A percentile compares a stretch with the other conserved stretches of the same genome.
Evolutionary conservation across 2,888 invertebrate genomes (phyloP).

Genomic region (Calameuta pallipes): DNA sequence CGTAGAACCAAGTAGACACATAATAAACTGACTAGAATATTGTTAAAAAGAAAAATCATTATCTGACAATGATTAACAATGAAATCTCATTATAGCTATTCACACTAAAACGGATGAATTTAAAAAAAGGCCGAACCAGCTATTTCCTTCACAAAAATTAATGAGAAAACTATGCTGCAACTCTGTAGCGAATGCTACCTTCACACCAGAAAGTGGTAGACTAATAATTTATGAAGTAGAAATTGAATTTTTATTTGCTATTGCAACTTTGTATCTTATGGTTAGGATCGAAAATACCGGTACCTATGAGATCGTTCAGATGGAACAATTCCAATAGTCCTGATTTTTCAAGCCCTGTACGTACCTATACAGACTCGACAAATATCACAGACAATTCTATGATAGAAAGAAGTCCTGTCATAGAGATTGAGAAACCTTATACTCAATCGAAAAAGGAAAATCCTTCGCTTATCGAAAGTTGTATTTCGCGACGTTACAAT

Average conservation of each 20-base stretch:
- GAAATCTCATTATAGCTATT: too few species aligned
- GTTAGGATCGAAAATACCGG: background rate
- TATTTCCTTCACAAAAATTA: background rate
- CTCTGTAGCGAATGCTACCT: background rate
- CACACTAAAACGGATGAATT: too few species aligned
- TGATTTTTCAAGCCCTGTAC: background rate
- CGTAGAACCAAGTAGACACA: background rate
- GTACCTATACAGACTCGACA: background rate
- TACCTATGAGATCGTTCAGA: background rate
- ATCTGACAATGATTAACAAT: too few species aligned
- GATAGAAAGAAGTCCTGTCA: background rate
- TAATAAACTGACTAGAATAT: background rate
- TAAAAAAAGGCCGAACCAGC: too few species aligned
- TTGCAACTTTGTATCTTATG: background rate
- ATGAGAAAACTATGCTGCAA: background rate
- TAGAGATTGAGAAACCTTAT: background rate
- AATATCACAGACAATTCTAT: background rate
- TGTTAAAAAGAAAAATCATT: too few species aligned
- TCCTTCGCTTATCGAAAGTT: background rate
- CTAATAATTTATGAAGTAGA: background rate
- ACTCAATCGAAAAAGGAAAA: background rate
- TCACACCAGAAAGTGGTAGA: background rate
- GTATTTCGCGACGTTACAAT: background rate
- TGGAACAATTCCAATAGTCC: background rate
- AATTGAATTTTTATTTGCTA: background rate